Conservation (phyloP, 1,140 invertebrate genomes). For the Uloborus diversus region DNA sequence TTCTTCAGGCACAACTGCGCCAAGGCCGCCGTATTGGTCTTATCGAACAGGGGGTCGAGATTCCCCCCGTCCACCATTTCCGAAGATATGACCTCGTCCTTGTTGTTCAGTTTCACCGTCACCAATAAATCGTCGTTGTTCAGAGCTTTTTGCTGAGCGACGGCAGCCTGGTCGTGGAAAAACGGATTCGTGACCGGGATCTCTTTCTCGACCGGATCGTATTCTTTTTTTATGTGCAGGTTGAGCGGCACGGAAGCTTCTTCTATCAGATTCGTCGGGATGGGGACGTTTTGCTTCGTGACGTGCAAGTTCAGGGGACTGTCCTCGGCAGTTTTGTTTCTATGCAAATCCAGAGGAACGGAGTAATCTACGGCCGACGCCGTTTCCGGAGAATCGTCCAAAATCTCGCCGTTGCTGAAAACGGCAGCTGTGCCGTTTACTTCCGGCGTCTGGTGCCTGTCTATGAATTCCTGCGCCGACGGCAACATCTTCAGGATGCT, state of each 20-base stretch:
- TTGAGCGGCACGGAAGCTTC: conserved; percentile 1
- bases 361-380: neutral
- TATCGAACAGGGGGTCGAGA: conserved; percentile 3
- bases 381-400: neutral
- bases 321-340: neutral
- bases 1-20: conserved; percentile 30
- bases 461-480: conserved; percentile 42
- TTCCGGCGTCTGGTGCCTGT: conserved; percentile 16
- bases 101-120: neutral
- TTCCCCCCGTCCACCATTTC: neutral
- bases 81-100: neutral
- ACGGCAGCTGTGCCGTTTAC: neutral
- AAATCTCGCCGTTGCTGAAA: neutral
- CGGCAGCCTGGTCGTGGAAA: neutral
- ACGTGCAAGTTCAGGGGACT: conserved; percentile 7
- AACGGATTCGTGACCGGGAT: neutral
- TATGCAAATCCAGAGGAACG: conserved; percentile 12
- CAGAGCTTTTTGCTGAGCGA: neutral
- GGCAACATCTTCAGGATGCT: conserved; percentile 40
- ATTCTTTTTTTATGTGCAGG: conserved; percentile 5
- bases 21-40: conserved; percentile 11
- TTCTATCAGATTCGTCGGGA: neutral
- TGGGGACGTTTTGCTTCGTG: neutral
- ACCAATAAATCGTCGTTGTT: neutral
- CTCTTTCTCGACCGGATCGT: neutral